A percentile compares a stretch with the other conserved stretches of the same genome.
Evolutionary conservation across 2,797 vertebrate species (phyloP).

Genomic region (Eulemur albifrons): DNA sequence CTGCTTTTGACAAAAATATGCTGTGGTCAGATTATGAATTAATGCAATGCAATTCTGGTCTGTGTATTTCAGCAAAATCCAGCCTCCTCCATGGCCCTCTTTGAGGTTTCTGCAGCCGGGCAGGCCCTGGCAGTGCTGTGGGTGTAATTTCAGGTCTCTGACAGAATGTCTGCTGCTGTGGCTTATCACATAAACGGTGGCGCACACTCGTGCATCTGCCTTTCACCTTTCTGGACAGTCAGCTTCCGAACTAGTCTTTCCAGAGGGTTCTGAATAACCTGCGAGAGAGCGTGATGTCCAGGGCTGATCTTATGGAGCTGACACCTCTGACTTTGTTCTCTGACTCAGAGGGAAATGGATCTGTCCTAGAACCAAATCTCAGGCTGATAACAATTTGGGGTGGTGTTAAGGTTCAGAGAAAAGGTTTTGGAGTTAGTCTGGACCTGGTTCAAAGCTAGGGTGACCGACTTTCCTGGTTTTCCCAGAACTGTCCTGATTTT

Average conservation of each 20-base stretch:
- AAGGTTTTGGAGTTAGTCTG: neutral
- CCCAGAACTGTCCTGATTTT: neutral
- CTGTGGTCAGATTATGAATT: neutral
- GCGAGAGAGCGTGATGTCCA: neutral
- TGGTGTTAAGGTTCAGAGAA: neutral
- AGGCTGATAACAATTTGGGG: neutral
- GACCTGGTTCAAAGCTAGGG: neutral
- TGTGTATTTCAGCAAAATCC: neutral
- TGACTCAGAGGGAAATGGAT: constrained; percentile 33
- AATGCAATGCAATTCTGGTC: neutral
- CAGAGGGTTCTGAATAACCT: neutral
- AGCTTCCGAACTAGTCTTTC: neutral
- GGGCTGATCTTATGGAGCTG: neutral
- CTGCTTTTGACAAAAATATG: neutral
- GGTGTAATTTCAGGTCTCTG: neutral
- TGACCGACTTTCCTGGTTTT: neutral
- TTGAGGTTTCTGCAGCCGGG: neutral
- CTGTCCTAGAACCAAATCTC: neutral
- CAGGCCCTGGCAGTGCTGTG: neutral
- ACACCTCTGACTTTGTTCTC: neutral
- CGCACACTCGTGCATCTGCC: neutral
- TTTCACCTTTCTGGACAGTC: neutral
- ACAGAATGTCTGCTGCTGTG: neutral
- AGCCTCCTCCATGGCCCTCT: neutral
- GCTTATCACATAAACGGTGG: neutral